Percentiles rank a stretch among this genome's conserved stretches.
These are phyloP conservation scores for Etia nguti DNA, from an alignment of 2,113 vertebrate genomes.

Conservation along the genomic window DNA sequence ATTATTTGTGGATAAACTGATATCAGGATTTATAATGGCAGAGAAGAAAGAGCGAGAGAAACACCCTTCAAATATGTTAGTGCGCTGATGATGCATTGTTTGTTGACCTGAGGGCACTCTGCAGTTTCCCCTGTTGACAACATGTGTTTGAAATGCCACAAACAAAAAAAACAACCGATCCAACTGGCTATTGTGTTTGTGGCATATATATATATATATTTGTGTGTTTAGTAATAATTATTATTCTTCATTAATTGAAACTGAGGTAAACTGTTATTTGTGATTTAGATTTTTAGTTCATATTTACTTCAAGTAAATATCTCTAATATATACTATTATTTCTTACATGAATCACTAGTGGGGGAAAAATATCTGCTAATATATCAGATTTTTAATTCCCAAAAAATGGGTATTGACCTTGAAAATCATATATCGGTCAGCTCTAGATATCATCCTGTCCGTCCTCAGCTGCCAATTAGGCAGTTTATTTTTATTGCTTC, in stretches of 20 bases:
- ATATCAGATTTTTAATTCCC: fast-evolving
- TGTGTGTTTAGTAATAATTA: background rate
- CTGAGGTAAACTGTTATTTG: background rate
- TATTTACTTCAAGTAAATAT: background rate
- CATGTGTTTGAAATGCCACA: background rate
- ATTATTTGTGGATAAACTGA: background rate
- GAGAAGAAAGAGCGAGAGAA: background rate
- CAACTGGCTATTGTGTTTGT: background rate
- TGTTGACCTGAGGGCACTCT: background rate
- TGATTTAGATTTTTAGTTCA: background rate
- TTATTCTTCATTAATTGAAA: background rate
- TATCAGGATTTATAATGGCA: background rate
- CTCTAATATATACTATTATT: background rate
- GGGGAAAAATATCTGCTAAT: background rate
- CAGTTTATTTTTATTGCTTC: slow-evolving; percentile 7
- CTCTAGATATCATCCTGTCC: background rate
- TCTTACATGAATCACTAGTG: background rate
- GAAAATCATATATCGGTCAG: background rate
- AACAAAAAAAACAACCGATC: background rate
- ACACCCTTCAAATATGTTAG: background rate
- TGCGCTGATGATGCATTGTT: fast-evolving
- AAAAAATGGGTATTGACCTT: background rate
- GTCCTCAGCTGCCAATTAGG: background rate
- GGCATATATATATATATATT: no score
- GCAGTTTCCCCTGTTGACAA: background rate